Evolutionary conservation across 2,888 invertebrate species (phyloP).

Genomic region (Eupeodes latifasciatus): DNA sequence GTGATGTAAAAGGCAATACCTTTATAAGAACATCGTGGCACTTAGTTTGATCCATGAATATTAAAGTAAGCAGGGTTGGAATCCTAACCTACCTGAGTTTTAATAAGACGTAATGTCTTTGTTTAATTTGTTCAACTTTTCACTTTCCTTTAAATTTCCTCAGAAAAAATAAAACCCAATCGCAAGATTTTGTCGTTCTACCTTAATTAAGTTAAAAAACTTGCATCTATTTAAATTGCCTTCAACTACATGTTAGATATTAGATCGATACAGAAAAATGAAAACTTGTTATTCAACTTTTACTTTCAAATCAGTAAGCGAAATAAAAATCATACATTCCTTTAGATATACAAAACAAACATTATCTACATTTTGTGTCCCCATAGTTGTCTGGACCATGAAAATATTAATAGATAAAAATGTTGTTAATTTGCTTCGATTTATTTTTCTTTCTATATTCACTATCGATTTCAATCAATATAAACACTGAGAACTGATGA

Average conservation of each 20-base stretch:
- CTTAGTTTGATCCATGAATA: too few species aligned
- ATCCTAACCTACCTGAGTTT: too few species aligned
- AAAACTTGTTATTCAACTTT: slow-evolving; percentile 58
- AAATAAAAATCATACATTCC: slow-evolving; percentile 11
- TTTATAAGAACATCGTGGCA: too few species aligned
- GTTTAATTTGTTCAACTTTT: neutral
- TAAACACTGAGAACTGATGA: neutral
- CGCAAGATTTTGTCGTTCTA: slow-evolving; percentile 2
- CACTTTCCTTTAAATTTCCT: neutral
- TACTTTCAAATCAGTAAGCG: slow-evolving; percentile 47
- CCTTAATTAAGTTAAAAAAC: slow-evolving; percentile 33
- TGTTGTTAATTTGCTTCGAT: slow-evolving; percentile 29
- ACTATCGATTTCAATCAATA: neutral
- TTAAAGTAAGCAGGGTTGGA: too few species aligned
- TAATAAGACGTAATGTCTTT: too few species aligned
- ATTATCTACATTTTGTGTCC: neutral
- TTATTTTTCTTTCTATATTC: slow-evolving; percentile 6
- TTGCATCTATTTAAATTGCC: slow-evolving; percentile 34
- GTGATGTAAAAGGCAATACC: too few species aligned
- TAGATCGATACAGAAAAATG: slow-evolving; percentile 19
- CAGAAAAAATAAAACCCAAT: neutral
- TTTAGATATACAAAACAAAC: neutral
- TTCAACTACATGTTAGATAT: slow-evolving; percentile 4
- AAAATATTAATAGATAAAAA: slow-evolving; percentile 9
- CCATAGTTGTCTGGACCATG: slow-evolving; percentile 23